These are phyloP conservation scores for Actinia equina DNA, from an alignment of 64 coral and sea anemone species.

Conservation along the genomic window DNA sequence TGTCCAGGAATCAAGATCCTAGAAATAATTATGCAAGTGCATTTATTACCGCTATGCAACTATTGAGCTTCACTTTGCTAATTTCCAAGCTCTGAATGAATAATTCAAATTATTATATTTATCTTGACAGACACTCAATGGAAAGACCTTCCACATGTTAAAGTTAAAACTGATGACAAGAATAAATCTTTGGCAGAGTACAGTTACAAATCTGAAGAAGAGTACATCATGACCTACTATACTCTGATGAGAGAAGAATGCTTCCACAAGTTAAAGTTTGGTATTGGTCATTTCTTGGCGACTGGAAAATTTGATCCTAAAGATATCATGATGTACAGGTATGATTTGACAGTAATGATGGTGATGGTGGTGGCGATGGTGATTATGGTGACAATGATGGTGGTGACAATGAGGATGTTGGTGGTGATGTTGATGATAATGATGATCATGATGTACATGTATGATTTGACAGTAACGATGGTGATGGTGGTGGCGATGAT, in stretches of 20 bases:
- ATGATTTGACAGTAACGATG: too few species aligned
- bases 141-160: background rate
- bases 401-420: background rate
- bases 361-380: too few species aligned
- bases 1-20: too few species aligned
- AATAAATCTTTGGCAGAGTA: background rate
- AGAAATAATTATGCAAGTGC: too few species aligned
- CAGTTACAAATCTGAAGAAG: conserved; percentile 30
- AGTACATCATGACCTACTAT: conserved; percentile 53
- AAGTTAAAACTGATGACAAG: conserved; percentile 4
- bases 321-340: conserved; percentile 77
- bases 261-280: conserved; percentile 71
- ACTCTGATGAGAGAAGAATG: conserved; percentile 69
- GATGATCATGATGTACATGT: too few species aligned
- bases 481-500: too few species aligned
- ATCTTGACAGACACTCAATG: background rate
- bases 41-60: too few species aligned
- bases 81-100: too few species aligned
- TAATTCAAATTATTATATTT: background rate
- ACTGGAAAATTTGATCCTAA: conserved; percentile 41
- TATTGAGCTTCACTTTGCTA: too few species aligned
- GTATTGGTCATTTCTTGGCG: conserved; percentile 35
- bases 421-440: too few species aligned
- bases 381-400: background rate
- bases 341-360: background rate